phyloP scores from a whole-genome alignment of 2,888 invertebrate species.

The Limenitis camilla region DNA sequence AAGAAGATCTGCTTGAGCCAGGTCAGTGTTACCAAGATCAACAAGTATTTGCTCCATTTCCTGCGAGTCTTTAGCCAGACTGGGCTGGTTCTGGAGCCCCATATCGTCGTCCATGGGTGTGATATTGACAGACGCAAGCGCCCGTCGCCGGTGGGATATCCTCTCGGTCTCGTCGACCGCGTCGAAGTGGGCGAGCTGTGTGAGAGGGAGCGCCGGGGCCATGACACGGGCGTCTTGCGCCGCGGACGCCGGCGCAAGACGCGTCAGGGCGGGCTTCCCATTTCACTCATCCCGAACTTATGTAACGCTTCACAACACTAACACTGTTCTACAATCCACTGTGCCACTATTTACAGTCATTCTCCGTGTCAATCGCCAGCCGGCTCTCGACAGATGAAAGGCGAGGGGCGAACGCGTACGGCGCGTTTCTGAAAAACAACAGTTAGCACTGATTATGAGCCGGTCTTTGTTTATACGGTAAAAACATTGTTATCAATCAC shows the following conservation, averaged over 20 bases:
- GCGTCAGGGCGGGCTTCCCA: slow-evolving; percentile 57
- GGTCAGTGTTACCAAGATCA: slow-evolving; percentile 74
- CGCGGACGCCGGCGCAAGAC: slow-evolving; percentile 60
- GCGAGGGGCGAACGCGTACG: slow-evolving; percentile 41
- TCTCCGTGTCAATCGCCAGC: slow-evolving; percentile 50
- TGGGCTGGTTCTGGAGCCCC: slow-evolving; percentile 72
- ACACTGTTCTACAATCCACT: slow-evolving; percentile 50
- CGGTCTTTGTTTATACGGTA: slow-evolving; percentile 46
- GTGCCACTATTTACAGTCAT: slow-evolving; percentile 38
- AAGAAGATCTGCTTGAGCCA: slow-evolving; percentile 78
- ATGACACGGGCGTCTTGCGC: slow-evolving; percentile 82
- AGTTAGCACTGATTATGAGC: slow-evolving; percentile 53
- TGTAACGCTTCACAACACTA: slow-evolving; percentile 58
- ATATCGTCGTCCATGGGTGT: slow-evolving; percentile 76
- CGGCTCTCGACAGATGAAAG: slow-evolving; percentile 45
- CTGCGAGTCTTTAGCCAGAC: slow-evolving; percentile 73
- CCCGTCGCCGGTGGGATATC: slow-evolving; percentile 50
- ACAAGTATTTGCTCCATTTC: slow-evolving; percentile 81
- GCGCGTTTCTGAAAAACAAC: slow-evolving; percentile 67
- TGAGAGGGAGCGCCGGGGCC: slow-evolving; percentile 95
- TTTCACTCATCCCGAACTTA: slow-evolving; percentile 56
- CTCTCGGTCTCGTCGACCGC: slow-evolving; percentile 42
- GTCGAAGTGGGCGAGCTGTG: slow-evolving; percentile 53
- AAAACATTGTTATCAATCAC: slow-evolving; percentile 27
- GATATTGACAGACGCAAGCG: slow-evolving; percentile 70